These are phyloP conservation scores for Trichopria drosophilae DNA, from an alignment of 2,888 invertebrate species.

Conservation along the genomic window DNA sequence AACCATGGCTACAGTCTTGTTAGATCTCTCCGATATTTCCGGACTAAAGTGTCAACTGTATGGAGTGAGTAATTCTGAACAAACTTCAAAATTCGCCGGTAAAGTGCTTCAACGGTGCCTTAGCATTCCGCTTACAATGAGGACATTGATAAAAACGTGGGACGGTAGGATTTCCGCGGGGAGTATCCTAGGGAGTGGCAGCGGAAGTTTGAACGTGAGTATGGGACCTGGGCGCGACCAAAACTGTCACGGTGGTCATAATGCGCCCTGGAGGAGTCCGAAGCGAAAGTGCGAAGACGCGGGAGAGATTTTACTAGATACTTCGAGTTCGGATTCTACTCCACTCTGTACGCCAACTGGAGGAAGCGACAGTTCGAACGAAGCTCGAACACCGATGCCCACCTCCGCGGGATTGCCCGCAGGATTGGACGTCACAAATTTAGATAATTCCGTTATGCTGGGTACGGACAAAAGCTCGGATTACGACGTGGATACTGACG, in stretches of 20 bases:
- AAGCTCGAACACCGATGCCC: slow-evolving; percentile 60
- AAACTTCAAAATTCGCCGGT: slow-evolving; percentile 63
- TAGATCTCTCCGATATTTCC: slow-evolving; percentile 80
- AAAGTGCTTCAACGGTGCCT: slow-evolving; percentile 83
- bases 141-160: slow-evolving; percentile 85
- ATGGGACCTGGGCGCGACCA: slow-evolving; percentile 65
- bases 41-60: slow-evolving; percentile 79
- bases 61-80: slow-evolving; percentile 60
- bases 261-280: slow-evolving; percentile 62
- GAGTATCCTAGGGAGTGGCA: slow-evolving; percentile 59
- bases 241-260: slow-evolving; percentile 50
- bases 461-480: slow-evolving; percentile 63
- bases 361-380: slow-evolving; percentile 58
- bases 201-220: slow-evolving; percentile 68
- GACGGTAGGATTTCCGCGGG: slow-evolving; percentile 67
- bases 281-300: slow-evolving; percentile 63
- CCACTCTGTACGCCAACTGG: slow-evolving; percentile 63
- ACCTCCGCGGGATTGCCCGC: slow-evolving; percentile 54
- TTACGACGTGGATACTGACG: slow-evolving; percentile 62
- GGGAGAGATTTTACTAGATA: slow-evolving; percentile 64
- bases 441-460: slow-evolving; percentile 66
- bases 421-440: slow-evolving; percentile 64
- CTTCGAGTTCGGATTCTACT: slow-evolving; percentile 66
- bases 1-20: slow-evolving; percentile 88
- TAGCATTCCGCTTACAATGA: slow-evolving; percentile 90